Evolutionary conservation across 2,113 vertebrate genomes (phyloP).

Genomic region (Heterotilapia buettikoferi): DNA sequence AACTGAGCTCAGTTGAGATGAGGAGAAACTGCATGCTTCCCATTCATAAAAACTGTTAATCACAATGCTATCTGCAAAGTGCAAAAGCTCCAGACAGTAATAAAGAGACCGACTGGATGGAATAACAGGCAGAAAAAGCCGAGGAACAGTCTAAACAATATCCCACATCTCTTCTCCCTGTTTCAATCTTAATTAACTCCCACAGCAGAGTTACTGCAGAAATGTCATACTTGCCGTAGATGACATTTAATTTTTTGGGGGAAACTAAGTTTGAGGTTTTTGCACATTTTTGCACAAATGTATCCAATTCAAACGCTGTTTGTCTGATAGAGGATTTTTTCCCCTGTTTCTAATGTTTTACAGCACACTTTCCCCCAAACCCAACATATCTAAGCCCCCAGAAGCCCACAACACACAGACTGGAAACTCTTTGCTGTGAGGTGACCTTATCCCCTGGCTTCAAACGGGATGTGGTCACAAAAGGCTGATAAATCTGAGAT

Average conservation of each 20-base stretch:
- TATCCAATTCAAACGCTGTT: background rate
- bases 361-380: background rate
- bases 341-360: background rate
- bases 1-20: background rate
- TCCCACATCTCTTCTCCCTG: background rate
- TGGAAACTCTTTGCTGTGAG: background rate
- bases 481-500: conserved; percentile 40
- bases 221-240: background rate
- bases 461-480: conserved; percentile 9
- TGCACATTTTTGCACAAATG: background rate
- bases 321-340: background rate
- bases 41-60: background rate
- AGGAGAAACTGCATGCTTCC: background rate
- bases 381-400: background rate
- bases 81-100: background rate
- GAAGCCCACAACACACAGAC: background rate
- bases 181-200: background rate
- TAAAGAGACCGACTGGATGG: background rate
- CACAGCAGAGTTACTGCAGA: background rate
- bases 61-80: background rate
- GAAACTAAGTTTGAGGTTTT: background rate
- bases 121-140: background rate
- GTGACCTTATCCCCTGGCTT: conserved; percentile 43
- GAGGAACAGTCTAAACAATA: background rate
- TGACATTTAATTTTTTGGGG: fast-evolving